Conservation (phyloP, 2,113 vertebrate species). For the Nannospalax galili region DNA sequence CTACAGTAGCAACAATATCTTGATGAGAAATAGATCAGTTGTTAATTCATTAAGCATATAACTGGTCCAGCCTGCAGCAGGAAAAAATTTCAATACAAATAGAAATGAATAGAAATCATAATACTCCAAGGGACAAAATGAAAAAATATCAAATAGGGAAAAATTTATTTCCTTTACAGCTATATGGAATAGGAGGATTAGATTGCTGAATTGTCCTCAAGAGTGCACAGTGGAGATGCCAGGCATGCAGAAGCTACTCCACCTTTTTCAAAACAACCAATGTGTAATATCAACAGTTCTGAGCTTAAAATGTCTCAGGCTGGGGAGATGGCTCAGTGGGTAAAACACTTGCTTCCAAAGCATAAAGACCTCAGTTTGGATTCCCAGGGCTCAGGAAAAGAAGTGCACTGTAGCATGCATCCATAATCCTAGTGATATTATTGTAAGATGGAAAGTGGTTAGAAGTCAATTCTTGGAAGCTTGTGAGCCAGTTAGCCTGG, state of each 20-base stretch:
- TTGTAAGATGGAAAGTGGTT: too few relatives aligned
- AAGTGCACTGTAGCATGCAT: too few relatives aligned
- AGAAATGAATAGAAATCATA: slow-evolving; percentile 45
- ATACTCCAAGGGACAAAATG: slow-evolving; percentile 12
- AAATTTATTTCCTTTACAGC: neutral
- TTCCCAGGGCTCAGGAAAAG: too few relatives aligned
- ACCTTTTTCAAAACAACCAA: slow-evolving; percentile 20
- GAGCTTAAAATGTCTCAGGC: neutral
- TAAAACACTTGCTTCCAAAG: neutral
- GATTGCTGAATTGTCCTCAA: neutral
- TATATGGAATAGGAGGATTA: neutral
- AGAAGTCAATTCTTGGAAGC: neutral
- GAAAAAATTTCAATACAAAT: neutral
- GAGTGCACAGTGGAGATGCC: neutral
- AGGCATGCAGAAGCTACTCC: neutral
- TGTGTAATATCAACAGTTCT: neutral
- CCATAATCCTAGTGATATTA: neutral
- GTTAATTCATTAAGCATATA: neutral
- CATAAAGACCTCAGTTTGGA: too few relatives aligned
- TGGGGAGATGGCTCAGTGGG: neutral
- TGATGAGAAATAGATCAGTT: neutral
- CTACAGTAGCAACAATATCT: neutral
- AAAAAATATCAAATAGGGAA: slow-evolving; percentile 22
- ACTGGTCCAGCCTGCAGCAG: neutral
- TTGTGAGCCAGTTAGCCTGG: neutral